phyloP scores from a whole-genome alignment of 2,888 invertebrate genomes.

The Caenorhabditis sinica region DNA sequence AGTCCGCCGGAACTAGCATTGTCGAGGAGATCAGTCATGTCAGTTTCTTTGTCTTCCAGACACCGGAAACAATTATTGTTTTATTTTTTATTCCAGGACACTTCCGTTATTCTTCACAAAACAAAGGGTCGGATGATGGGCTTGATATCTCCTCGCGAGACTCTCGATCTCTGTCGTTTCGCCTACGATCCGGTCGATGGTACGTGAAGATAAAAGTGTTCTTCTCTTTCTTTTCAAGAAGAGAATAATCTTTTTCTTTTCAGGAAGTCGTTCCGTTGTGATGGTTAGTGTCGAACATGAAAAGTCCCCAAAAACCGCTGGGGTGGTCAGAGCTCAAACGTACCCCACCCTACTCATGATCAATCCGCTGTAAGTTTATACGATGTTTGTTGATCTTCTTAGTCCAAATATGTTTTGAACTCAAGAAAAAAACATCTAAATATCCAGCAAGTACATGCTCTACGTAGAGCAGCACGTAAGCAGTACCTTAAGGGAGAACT shows the following conservation, averaged over 20 bases:
- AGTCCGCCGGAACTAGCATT: conserved; percentile 69
- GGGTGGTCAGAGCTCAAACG: conserved; percentile 67
- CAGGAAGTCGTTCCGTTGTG: conserved; percentile 70
- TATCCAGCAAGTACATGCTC: neutral
- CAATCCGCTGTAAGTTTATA: conserved; percentile 64
- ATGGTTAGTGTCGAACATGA: conserved; percentile 68
- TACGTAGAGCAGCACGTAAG: conserved; percentile 4
- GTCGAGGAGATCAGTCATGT: conserved; percentile 55
- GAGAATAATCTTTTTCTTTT: neutral
- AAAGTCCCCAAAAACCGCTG: conserved; percentile 58
- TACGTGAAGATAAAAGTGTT: conserved; percentile 10
- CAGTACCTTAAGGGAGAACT: neutral
- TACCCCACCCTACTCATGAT: conserved; percentile 70
- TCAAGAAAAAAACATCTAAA: neutral
- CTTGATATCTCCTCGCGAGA: conserved; percentile 67
- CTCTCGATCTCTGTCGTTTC: conserved; percentile 69
- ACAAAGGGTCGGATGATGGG: conserved; percentile 71
- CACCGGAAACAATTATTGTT: conserved; percentile 5
- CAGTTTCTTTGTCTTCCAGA: conserved; percentile 13
- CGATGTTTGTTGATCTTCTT: neutral
- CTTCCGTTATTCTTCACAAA: conserved; percentile 69
- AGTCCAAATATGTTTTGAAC: neutral
- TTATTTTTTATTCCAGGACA: conserved; percentile 54
- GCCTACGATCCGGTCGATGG: conserved; percentile 65
- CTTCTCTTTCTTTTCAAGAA: no score